Conservation (phyloP, 1,140 invertebrate species). For the Atopsyche davidsoni region DNA sequence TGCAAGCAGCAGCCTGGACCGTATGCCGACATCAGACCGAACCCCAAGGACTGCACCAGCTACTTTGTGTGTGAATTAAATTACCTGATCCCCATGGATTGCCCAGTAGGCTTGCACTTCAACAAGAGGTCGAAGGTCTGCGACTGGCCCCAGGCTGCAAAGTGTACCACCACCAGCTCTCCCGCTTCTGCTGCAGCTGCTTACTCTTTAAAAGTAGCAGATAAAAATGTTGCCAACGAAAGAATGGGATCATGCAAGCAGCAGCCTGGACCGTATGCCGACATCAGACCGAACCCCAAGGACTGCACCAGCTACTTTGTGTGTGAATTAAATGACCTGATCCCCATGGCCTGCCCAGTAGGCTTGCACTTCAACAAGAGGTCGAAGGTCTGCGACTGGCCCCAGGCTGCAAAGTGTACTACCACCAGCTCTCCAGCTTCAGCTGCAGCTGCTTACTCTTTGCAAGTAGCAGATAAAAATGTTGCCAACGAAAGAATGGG, state of each 20-base stretch:
- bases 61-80: conserved; percentile 55
- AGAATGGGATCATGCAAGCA: too few species aligned
- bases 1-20: too few species aligned
- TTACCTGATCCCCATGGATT: conserved; percentile 41
- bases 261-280: too few species aligned
- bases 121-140: conserved; percentile 9
- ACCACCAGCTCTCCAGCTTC: background rate
- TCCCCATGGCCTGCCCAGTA: conserved; percentile 37
- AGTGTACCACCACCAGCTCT: background rate
- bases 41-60: conserved; percentile 48
- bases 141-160: conserved; percentile 9
- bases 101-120: conserved; percentile 44
- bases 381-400: conserved; percentile 36
- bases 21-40: conserved; percentile 32
- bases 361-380: conserved; percentile 35
- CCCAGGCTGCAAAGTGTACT: conserved; percentile 30
- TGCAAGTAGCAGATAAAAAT: too few species aligned
- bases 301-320: conserved; percentile 54
- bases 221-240: too few species aligned
- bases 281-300: conserved; percentile 38
- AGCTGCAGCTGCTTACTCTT: too few species aligned
- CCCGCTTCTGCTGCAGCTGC: background rate
- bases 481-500: too few species aligned
- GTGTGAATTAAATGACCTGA: conserved; percentile 46
- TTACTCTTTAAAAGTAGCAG: too few species aligned